Base-by-base conservation (phyloP, 1,140 invertebrate genomes). In the Centruroides vittatus region DNA sequence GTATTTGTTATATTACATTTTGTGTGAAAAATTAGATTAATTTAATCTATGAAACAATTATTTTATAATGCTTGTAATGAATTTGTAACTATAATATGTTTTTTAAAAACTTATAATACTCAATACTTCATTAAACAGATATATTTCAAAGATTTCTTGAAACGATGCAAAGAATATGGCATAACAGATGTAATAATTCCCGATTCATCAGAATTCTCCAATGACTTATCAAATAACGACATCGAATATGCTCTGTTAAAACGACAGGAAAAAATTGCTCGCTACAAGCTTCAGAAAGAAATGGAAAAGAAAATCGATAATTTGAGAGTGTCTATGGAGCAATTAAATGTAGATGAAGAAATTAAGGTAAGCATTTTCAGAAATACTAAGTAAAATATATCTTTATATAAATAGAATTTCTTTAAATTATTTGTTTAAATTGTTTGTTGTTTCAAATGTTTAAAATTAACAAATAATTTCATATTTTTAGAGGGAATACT, bases 111-210 rank as follows among this genome's bases (percentile, higher is more conserved):
- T 59, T 5, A 41, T 47, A 13, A 0, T 47, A 62, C 10, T 59
- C 35, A 53, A 6, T 55, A 51, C 3, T 55, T 58, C 35, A 48
- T 58, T 58, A 35, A 41, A 41, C 48, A 66, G 65, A 56, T 89
- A 53, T 94, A 93, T 76, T 91, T 87, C 67, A 81, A 83, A 67
- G 89, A 93, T 74, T 93, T 87, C 69, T 71, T 93, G 47, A 80
- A 84, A 68, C 79, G 89, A 60, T 82, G 86, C 62, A 84, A 85
- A 71, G 80, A 84, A 63, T 93, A 92, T 74, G 83, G 80, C 49
- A 73, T 41, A 41, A 41, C 41, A 41, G 41, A 41, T 6, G 41
- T 41, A 8, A 8, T 8, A 5, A 41, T 41, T 41, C 41, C 41
- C 5, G 8, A 41, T 41, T 41, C 41, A 3, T 6, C 5, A 8